A percentile compares a stretch with the other conserved stretches of the same genome.
These are phyloP conservation scores for Drosophila kambysellisi DNA, from an alignment of 2,888 invertebrate species.

Conservation along the genomic window DNA sequence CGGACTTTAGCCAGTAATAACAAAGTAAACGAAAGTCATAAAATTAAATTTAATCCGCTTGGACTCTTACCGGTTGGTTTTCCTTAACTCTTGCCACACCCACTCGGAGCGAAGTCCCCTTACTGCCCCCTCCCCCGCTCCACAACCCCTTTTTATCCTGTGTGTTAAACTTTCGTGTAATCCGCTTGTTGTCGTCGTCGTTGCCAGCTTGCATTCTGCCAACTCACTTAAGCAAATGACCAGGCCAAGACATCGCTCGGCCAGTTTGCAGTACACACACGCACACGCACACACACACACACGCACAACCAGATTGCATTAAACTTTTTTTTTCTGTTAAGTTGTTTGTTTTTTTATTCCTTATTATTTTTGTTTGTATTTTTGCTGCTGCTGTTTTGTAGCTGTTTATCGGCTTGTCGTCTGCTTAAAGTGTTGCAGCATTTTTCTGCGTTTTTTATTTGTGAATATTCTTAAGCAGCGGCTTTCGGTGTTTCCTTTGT, in stretches of 20 bases:
- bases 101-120: conserved; percentile 21
- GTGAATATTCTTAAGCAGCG: conserved; percentile 46
- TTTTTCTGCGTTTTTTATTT: conserved; percentile 29
- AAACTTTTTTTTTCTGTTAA: conserved; percentile 71
- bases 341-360: conserved; percentile 49
- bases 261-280: conserved; percentile 65
- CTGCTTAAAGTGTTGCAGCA: conserved; percentile 73
- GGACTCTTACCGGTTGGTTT: conserved; percentile 45
- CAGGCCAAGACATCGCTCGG: conserved; percentile 63
- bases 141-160: conserved; percentile 19
- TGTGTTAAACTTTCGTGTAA: conserved; percentile 57
- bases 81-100: conserved; percentile 56
- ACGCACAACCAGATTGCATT: conserved; percentile 59
- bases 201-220: conserved; percentile 65
- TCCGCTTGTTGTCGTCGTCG: conserved; percentile 48
- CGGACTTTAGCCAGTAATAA: conserved; percentile 44
- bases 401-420: conserved; percentile 74
- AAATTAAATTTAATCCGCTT: conserved; percentile 78
- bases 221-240: conserved; percentile 79
- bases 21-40: conserved; percentile 63
- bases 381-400: conserved; percentile 50
- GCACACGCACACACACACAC: conserved; percentile 23
- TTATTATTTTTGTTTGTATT: conserved; percentile 24
- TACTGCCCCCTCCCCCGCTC: neutral
- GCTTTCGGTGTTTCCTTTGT: conserved; percentile 63